Conservation (phyloP, 2,888 invertebrate genomes). For the Cecidostiba fungosa region DNA sequence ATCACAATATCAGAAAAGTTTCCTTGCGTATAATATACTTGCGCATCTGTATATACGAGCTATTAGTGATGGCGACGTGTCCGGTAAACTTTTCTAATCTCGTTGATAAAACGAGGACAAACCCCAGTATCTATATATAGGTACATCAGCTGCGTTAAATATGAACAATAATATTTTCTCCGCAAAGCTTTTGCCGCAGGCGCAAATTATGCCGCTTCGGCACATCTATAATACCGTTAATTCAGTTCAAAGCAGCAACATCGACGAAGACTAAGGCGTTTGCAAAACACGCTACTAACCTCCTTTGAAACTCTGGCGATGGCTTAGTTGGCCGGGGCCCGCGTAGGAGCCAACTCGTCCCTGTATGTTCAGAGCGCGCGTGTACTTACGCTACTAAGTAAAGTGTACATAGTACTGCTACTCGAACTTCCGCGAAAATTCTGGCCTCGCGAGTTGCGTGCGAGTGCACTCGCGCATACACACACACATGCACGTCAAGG, state of each 20-base stretch:
- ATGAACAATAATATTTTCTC: neutral
- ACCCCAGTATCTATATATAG: no score
- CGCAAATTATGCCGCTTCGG: neutral
- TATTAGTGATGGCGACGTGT: no score
- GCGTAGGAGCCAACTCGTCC: neutral
- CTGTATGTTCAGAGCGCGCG: neutral
- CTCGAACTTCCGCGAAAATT: conserved; percentile 26
- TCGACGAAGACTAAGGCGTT: neutral
- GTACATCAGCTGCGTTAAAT: no score
- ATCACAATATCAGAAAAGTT: no score
- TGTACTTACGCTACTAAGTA: neutral
- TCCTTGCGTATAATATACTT: no score
- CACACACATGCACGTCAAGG: neutral
- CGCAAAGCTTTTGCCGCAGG: neutral
- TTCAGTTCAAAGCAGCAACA: neutral
- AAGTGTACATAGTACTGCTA: neutral
- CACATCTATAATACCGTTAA: conserved; percentile 10
- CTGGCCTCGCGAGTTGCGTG: neutral
- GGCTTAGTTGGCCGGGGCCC: neutral
- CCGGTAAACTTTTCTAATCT: no score
- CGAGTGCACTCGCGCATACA: neutral
- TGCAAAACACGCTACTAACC: conserved; percentile 14
- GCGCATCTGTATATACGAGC: no score
- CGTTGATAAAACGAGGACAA: no score
- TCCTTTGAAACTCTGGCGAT: conserved; percentile 3